Conservation (phyloP, 2,888 invertebrate genomes). For the Galeopsomyia nigrocyanea region DNA sequence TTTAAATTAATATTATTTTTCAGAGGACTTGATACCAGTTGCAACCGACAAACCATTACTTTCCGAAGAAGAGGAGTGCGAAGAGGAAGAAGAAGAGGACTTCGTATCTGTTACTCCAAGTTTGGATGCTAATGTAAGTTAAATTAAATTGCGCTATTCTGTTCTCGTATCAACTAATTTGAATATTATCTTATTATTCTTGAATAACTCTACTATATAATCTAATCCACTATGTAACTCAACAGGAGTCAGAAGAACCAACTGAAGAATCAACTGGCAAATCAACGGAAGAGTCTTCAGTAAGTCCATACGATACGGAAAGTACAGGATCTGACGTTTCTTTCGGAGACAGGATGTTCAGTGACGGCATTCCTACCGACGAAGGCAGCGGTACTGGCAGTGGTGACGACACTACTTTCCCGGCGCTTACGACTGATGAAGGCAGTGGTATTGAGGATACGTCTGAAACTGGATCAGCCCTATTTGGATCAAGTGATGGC, state of each 20-base stretch:
- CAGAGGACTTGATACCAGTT: slow-evolving; percentile 77
- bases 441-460: slow-evolving; percentile 58
- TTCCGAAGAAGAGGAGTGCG: slow-evolving; percentile 63
- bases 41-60: slow-evolving; percentile 69
- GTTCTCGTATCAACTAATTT: neutral
- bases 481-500: slow-evolving; percentile 47
- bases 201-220: slow-evolving; percentile 7
- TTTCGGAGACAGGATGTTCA: slow-evolving; percentile 61
- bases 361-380: slow-evolving; percentile 59
- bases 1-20: slow-evolving; percentile 30
- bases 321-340: slow-evolving; percentile 50
- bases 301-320: slow-evolving; percentile 50
- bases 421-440: slow-evolving; percentile 52
- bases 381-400: slow-evolving; percentile 58
- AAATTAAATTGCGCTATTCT: slow-evolving; percentile 13
- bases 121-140: slow-evolving; percentile 55
- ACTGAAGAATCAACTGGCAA: slow-evolving; percentile 63
- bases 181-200: neutral
- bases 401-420: slow-evolving; percentile 48
- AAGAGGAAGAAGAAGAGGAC: slow-evolving; percentile 73
- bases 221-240: neutral
- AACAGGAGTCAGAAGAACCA: slow-evolving; percentile 68
- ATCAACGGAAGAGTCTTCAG: slow-evolving; percentile 54
- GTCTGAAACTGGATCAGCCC: slow-evolving; percentile 28
- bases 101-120: slow-evolving; percentile 58